Evolutionary conservation across 2,888 invertebrate genomes (phyloP).

Genomic region (Nasonia oneida): DNA sequence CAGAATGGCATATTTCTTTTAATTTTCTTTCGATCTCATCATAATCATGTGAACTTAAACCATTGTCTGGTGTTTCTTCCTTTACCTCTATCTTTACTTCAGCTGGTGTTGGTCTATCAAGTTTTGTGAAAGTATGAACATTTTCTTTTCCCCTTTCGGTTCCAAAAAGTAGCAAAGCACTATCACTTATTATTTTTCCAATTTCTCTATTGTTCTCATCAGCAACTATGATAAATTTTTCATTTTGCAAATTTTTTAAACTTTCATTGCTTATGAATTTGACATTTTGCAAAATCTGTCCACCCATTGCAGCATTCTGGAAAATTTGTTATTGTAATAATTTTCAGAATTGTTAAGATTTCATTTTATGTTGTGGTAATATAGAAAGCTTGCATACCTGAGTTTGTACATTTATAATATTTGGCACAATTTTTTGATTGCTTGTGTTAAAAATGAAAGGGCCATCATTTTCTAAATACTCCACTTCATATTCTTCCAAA

Average conservation of each 20-base stretch:
- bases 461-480: conserved; percentile 67
- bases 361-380: not conserved
- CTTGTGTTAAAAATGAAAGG: conserved; percentile 54
- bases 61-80: conserved; percentile 63
- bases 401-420: conserved; percentile 57
- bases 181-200: conserved; percentile 63
- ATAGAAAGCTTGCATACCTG: conserved; percentile 29
- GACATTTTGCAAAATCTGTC: conserved; percentile 59
- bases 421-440: conserved; percentile 51
- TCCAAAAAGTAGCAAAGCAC: conserved; percentile 58
- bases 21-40: conserved; percentile 73
- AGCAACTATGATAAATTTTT: conserved; percentile 65
- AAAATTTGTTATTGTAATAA: not conserved
- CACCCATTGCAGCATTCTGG: conserved; percentile 47
- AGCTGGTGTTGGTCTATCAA: conserved; percentile 29
- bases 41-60: conserved; percentile 66
- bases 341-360: not conserved
- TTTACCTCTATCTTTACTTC: conserved; percentile 67
- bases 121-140: conserved; percentile 52
- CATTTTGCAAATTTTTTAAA: conserved; percentile 62
- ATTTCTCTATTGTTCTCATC: conserved; percentile 66
- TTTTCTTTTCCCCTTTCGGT: conserved; percentile 63
- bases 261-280: conserved; percentile 55
- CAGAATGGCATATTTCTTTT: conserved; percentile 68
- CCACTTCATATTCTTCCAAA: conserved; percentile 64